Conservation (phyloP, 2,113 vertebrate species). For the Melanerpes formicivorus region DNA sequence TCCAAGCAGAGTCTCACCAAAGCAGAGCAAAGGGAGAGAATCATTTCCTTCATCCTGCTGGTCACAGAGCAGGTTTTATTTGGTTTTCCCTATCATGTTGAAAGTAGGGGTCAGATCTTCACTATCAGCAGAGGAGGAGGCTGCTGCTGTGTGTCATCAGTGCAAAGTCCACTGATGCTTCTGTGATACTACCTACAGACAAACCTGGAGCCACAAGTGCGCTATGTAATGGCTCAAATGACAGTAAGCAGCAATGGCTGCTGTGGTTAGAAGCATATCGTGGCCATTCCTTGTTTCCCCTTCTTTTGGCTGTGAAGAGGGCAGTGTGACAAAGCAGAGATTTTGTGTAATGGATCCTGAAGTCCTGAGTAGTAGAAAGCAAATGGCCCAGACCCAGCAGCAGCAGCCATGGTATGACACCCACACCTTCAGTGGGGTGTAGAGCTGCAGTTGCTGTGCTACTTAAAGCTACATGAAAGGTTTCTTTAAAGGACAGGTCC, state of each 20-base stretch:
- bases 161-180: not conserved
- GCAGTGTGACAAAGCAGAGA: not conserved
- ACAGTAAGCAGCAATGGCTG: not conserved
- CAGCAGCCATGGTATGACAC: not conserved
- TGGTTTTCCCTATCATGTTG: not conserved
- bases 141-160: not conserved
- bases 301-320: not conserved
- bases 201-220: not conserved
- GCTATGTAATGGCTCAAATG: not conserved
- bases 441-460: not conserved
- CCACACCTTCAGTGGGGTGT: rapidly evolving
- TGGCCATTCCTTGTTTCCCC: rapidly evolving
- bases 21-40: too few species aligned
- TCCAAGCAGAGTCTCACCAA: too few species aligned
- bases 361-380: not conserved
- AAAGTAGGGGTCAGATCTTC: not conserved
- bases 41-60: too few species aligned
- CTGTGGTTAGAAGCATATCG: not conserved
- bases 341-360: not conserved
- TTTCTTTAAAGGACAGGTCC: not conserved
- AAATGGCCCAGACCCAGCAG: not conserved
- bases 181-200: not conserved
- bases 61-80: not conserved
- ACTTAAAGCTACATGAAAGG: not conserved
- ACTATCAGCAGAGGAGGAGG: not conserved